Evolutionary conservation across 1,140 invertebrate species (phyloP).

Genomic region (Heliconius himera): DNA sequence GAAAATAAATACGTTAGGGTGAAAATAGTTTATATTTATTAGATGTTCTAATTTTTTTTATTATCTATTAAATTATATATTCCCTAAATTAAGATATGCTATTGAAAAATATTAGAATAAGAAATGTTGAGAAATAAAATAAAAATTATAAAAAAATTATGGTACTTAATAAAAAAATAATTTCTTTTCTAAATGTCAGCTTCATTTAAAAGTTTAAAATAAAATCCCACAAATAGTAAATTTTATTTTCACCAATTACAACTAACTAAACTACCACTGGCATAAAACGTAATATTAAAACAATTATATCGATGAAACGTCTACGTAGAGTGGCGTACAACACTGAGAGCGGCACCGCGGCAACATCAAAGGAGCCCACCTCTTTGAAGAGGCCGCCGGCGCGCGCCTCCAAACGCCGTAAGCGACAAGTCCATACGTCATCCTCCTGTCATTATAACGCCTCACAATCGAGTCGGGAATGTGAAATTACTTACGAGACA

Average conservation of each 20-base stretch:
- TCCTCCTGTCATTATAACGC: constrained; percentile 81
- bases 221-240: too few relatives aligned
- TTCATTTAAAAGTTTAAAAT: too few relatives aligned
- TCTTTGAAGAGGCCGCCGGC: constrained; percentile 80
- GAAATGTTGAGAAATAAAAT: too few relatives aligned
- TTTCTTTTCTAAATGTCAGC: too few relatives aligned
- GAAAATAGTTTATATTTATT: too few relatives aligned
- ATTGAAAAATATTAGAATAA: too few relatives aligned
- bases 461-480: constrained; percentile 77
- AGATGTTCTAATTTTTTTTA: too few relatives aligned
- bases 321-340: constrained; percentile 36
- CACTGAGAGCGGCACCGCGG: constrained; percentile 67
- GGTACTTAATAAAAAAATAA: not conserved
- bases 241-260: too few relatives aligned
- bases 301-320: constrained; percentile 40
- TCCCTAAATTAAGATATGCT: too few relatives aligned
- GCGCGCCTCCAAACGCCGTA: constrained; percentile 79
- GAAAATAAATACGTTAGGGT: too few relatives aligned
- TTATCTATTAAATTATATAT: too few relatives aligned
- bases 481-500: constrained; percentile 80
- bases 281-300: not conserved
- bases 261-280: not conserved
- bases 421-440: constrained; percentile 81
- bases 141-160: not conserved
- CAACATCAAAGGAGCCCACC: constrained; percentile 79